Conservation (phyloP, 2,888 invertebrate genomes). For the Hermaeophaga mercurialis region DNA sequence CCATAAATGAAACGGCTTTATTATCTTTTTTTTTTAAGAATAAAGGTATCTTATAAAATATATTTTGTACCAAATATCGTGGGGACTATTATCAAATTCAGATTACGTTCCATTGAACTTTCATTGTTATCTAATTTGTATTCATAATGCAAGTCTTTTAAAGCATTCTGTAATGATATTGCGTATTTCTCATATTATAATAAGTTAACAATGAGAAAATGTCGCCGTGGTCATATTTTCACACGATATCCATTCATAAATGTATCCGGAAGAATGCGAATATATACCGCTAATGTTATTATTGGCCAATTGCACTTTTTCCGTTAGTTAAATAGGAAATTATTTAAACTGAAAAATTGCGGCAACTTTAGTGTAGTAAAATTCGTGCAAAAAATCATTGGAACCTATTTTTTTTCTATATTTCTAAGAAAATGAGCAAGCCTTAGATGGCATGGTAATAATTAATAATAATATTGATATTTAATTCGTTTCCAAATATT, state of each 20-base stretch:
- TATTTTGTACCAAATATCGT: conserved; percentile 24
- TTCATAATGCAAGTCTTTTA: conserved; percentile 32
- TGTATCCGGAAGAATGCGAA: conserved; percentile 29
- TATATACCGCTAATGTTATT: conserved; percentile 19
- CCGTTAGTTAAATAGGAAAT: conserved; percentile 10
- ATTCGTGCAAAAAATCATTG: neutral
- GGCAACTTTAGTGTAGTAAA: neutral
- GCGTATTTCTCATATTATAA: conserved; percentile 25
- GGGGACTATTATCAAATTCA: conserved; percentile 36
- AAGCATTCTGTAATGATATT: conserved; percentile 31
- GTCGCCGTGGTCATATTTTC: conserved; percentile 30
- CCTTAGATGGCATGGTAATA: no score
- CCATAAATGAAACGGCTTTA: no score
- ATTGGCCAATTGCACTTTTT: conserved; percentile 12
- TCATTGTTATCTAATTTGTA: conserved; percentile 32
- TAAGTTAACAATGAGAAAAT: conserved; percentile 34
- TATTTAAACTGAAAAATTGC: neutral
- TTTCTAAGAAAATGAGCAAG: no score
- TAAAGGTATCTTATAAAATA: no score
- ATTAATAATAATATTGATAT: no score
- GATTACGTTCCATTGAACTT: conserved; percentile 33
- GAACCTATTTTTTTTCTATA: neutral
- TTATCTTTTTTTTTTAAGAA: no score
- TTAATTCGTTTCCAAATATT: no score
- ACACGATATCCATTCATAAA: conserved; percentile 26